Base-by-base conservation (phyloP, 2,113 vertebrate genomes). In the Indri indri region DNA sequence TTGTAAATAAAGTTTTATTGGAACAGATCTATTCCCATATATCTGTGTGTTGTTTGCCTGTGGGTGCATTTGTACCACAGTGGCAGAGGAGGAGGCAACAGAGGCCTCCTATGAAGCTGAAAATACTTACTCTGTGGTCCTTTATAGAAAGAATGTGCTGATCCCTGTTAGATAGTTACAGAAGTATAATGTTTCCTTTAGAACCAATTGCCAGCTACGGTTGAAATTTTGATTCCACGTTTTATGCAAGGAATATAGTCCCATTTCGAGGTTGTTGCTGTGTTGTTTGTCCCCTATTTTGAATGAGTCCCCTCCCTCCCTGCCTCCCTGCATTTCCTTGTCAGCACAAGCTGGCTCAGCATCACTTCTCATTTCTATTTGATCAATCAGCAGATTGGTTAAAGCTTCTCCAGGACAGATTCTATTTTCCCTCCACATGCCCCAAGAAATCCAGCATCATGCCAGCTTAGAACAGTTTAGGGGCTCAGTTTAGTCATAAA, bases 381-480 rank as follows among this genome's bases (percentile, higher is more conserved):
- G 14, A 57, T 47, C n/a, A 2, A 3, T 80, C 50, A 54, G 42
- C 14, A 83, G 1, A 59, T 30, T 22, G 37, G 59, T 0, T 0
- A 25, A 42, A 25, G 50, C 22, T n/a, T 23, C 22, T 88, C 23
- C 57, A 37, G 66, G 40, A 25, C 17, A 47, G 59, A 47, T 6
- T 14, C 85, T 25, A 42, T 16, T 61, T 77, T 88, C 23, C 59
- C 18, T 73, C 22, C n/a, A 37, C 14, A 7, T 3, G 2, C 0
- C 18, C 68, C 13, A 4, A 37, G 52, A 45, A 63, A 65, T 14
- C 68, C 50, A n/a, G 61, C 63, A 30, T 13, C 0, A 0, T 8
- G 4, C 70, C 79, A 27, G 0, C 73, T 0, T 22, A 25, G 11
- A 23, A 20, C 0, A 0, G 8, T 79, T 4, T 10, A 74, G 76